Conservation (phyloP, 2,113 vertebrate genomes). For the Anhinga anhinga region DNA sequence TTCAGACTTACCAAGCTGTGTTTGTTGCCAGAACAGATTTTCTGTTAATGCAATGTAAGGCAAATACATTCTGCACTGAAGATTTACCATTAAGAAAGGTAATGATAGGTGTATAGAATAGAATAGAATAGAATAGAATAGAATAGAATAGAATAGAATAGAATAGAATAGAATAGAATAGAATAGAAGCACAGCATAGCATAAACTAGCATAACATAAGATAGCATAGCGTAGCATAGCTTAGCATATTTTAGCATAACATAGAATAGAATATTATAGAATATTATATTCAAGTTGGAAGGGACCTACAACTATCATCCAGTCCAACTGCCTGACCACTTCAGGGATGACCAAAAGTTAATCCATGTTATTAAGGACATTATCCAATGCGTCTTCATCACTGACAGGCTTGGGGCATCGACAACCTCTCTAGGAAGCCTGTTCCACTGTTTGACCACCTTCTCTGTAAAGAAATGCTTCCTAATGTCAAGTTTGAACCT, state of each 20-base stretch:
- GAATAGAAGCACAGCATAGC: not conserved
- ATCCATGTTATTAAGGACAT: not conserved
- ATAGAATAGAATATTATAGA: too few species aligned
- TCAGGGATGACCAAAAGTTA: not conserved
- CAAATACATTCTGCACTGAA: not conserved
- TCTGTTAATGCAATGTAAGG: not conserved
- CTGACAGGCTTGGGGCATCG: rapidly evolving
- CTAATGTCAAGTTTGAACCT: not conserved
- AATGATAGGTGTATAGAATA: not conserved
- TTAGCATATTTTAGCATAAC: too few species aligned
- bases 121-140: not conserved
- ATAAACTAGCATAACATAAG: not conserved
- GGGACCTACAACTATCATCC: not conserved
- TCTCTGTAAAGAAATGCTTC: not conserved
- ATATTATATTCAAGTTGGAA: not conserved
- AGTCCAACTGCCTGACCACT: not conserved
- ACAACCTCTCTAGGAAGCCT: not conserved
- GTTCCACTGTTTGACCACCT: not conserved
- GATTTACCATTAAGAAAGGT: not conserved
- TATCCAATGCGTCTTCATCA: not conserved
- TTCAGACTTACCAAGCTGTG: not conserved
- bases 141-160: not conserved
- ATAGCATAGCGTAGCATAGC: not conserved
- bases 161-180: too few species aligned
- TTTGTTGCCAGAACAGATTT: not conserved